Conservation (phyloP, 2,797 vertebrate genomes). For the Peromyscus melanophrys region DNA sequence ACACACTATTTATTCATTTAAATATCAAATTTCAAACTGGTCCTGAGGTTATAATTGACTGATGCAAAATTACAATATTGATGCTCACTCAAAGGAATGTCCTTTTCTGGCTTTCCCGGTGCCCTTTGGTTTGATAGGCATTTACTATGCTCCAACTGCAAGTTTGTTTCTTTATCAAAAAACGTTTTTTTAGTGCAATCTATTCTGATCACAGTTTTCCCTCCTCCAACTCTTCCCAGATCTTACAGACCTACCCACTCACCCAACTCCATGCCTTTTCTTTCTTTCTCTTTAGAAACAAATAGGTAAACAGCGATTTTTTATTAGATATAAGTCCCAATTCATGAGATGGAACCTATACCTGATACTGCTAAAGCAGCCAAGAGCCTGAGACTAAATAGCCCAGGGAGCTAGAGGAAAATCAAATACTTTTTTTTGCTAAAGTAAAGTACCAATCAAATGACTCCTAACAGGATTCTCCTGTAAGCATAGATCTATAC, state of each 20-base stretch:
- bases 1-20: slow-evolving; percentile 30
- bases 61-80: background rate
- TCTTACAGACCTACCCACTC: rapidly evolving
- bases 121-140: background rate
- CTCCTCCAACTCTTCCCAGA: background rate
- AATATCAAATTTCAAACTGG: background rate
- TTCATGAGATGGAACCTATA: background rate
- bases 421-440: background rate
- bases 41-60: slow-evolving; percentile 18
- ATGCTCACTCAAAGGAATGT: background rate
- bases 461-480: background rate
- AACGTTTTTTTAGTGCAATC: background rate
- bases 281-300: background rate
- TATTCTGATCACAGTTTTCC: background rate
- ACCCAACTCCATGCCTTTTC: too few species aligned
- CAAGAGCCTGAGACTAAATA: background rate
- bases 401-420: too few species aligned
- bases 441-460: background rate
- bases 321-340: background rate
- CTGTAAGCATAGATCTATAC: too few species aligned
- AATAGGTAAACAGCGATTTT: background rate
- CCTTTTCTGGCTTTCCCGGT: background rate
- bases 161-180: background rate
- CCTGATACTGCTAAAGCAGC: background rate
- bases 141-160: background rate